Conservation (phyloP, 2,888 invertebrate genomes). For the Drosophila limbata region DNA sequence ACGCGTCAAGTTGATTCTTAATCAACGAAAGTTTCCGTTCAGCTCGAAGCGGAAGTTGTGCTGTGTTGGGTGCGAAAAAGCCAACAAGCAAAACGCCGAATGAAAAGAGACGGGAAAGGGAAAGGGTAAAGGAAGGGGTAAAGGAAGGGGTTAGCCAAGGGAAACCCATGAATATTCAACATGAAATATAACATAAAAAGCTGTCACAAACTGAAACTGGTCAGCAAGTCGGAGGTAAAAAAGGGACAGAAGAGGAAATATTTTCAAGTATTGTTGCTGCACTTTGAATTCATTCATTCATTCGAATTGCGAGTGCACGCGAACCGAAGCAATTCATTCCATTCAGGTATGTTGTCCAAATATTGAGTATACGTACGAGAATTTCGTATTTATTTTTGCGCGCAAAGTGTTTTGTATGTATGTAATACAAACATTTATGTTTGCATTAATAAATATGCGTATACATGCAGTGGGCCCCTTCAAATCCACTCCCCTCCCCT, state of each 20-base stretch:
- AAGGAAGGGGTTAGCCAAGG: background rate
- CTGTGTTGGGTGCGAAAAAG: slow-evolving; percentile 56
- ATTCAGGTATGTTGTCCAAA: slow-evolving; percentile 70
- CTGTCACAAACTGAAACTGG: slow-evolving; percentile 22
- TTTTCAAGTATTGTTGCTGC: slow-evolving; percentile 21
- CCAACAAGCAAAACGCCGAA: slow-evolving; percentile 33
- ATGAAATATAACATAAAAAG: slow-evolving; percentile 29
- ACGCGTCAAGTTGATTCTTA: slow-evolving; percentile 32
- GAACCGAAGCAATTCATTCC: slow-evolving; percentile 56
- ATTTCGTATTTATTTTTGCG: slow-evolving; percentile 53
- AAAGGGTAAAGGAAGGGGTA: background rate
- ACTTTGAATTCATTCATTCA: slow-evolving; percentile 64
- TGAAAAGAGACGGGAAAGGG: background rate
- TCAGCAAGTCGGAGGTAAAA: background rate
- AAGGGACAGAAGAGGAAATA: no score
- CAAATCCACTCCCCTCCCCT: no score
- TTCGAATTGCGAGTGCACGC: slow-evolving; percentile 51
- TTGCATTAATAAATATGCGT: slow-evolving; percentile 66
- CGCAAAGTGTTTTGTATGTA: slow-evolving; percentile 56
- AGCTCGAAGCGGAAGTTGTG: slow-evolving; percentile 52
- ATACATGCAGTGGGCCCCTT: slow-evolving; percentile 21
- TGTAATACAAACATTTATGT: slow-evolving; percentile 55
- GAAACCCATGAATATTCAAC: slow-evolving; percentile 25
- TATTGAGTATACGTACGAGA: slow-evolving; percentile 43
- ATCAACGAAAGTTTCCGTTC: slow-evolving; percentile 51